phyloP scores from a whole-genome alignment of 2,888 invertebrate species.

The Exocentrus adspersus region DNA sequence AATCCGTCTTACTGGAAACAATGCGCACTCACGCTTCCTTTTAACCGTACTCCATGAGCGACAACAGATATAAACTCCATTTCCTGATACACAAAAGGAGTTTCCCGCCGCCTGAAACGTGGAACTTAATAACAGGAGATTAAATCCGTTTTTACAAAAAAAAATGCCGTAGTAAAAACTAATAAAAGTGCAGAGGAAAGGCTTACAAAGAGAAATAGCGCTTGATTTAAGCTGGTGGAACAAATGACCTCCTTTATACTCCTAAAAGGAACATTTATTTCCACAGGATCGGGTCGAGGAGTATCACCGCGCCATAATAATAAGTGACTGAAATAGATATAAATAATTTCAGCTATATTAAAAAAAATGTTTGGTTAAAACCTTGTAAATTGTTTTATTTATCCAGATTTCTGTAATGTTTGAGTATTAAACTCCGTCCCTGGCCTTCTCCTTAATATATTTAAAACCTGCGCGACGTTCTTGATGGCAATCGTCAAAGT shows the following conservation, averaged over 20 bases:
- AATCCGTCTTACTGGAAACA: too few species aligned
- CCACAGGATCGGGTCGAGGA: too few species aligned
- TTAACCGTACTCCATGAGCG: too few species aligned
- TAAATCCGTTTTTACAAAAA: constrained; percentile 11
- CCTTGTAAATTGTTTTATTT: too few species aligned
- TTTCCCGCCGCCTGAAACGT: not conserved
- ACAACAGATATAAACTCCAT: too few species aligned
- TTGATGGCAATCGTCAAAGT: constrained; percentile 40
- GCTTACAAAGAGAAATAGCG: constrained; percentile 25
- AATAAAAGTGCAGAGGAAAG: constrained; percentile 13
- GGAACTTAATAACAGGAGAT: constrained; percentile 4
- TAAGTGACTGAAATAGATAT: too few species aligned
- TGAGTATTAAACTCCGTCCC: too few species aligned
- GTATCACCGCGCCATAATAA: too few species aligned
- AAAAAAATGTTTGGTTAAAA: too few species aligned
- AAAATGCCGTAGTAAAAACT: constrained; percentile 9
- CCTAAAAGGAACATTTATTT: constrained; percentile 45
- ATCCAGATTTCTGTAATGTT: too few species aligned
- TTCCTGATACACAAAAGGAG: not conserved
- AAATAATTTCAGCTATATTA: too few species aligned
- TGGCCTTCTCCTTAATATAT: constrained; percentile 38
- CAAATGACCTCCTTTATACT: constrained; percentile 46
- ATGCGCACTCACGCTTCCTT: too few species aligned
- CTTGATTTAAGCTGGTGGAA: constrained; percentile 43
- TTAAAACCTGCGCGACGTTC: constrained; percentile 40